Evolutionary conservation across 2,888 invertebrate genomes (phyloP), one percentile per base, ranked within the genome.

Genomic region (Scrobipalpa atriplicella): DNA sequence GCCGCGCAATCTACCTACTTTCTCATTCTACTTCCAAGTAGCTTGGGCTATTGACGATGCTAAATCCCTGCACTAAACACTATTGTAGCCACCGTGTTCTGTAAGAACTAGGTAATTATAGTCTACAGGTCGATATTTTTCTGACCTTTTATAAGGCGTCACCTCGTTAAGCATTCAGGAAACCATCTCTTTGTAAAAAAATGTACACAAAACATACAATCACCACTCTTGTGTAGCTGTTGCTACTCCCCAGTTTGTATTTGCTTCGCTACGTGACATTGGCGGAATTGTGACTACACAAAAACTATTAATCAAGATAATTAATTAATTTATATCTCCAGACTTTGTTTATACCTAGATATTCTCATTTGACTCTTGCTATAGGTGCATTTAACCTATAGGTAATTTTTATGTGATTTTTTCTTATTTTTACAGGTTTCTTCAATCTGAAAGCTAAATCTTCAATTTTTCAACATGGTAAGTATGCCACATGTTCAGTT

Each of bases 1-100:
- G 79, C 86, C 87, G 87, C 87, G 85, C 82, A 84, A 78, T 86
- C 75, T 73, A 80, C 80, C 75, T 73, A 80, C 80, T 83, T 82
- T 81, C 80, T 64, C 77, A 38, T 75, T 72, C 58, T 64, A 56
- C 65, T 51, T 63, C 60, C n/a, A 38, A 18, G 54, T 29, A 11
- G 63, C 43, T 64, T 51, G 11, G 58, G 62, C 56, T 75, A 72
- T 73, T 74, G 72, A 51, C 47, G 38, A 2, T 51, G 63, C 39
- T 47, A 47, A 36, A 63, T 39, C 18, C 11, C 21, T 41, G 39
- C 10, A n/a, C 61, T 19, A 39, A 29, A n/a, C 11, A 36, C n/a
- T n/a, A 56, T 36, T 29, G n/a, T 56, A 18, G n/a, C 21, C n/a
- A 21, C 56, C 13, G 11, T 29, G 13, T 7, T n/a, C 11, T 36